Evolutionary conservation across 2,888 invertebrate genomes (phyloP), one percentile per base, ranked within the genome.

Genomic region (Eretmocerus hayati): DNA sequence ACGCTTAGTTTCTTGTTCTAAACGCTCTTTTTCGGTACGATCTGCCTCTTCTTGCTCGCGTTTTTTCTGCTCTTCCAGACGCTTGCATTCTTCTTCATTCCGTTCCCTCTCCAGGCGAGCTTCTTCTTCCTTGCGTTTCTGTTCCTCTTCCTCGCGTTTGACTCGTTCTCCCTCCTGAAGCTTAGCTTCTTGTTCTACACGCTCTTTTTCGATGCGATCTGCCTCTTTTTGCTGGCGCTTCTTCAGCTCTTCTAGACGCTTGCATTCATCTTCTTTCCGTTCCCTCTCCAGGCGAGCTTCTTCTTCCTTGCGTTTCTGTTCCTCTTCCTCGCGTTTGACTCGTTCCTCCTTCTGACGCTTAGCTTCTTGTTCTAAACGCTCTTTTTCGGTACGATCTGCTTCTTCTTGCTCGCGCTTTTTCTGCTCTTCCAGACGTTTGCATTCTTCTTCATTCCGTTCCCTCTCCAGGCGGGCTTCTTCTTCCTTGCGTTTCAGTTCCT

Each of bases 1-100:
- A 8, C n/a, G 11, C 33, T 33, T 33, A 39, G 16, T 33, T 16
- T 48, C 38, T 43, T 33, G 30, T 48, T 47, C 39, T 20, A 46
- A 22, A 16, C n/a, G n/a, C n/a, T n/a, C n/a, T 47, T 57, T 55
- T 36, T 54, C 54, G 31, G 52, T 39, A 47, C 58, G 47, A 47
- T 56, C 52, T 48, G 54, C 45, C 50, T 58, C 56, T n/a, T 40
- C 46, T 23, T 50, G 43, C 42, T 57, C 55, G n/a, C 59, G 56
- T 22, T 60, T 55, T 31, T 41, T 37, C 15, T 35, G 13, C 13
- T 20, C 58, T 47, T 30, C 57, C 54, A 20, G 57, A 50, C 39
- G 54, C 46, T 22, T 53, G 45, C 42, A 23, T 55, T 54, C 18
- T 58, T 49, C 26, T 44, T 32, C 46, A 55, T 20, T 46, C n/a